These are phyloP conservation scores for Conistra vaccinii DNA, from an alignment of 2,888 invertebrate genomes.

Conservation along the genomic window DNA sequence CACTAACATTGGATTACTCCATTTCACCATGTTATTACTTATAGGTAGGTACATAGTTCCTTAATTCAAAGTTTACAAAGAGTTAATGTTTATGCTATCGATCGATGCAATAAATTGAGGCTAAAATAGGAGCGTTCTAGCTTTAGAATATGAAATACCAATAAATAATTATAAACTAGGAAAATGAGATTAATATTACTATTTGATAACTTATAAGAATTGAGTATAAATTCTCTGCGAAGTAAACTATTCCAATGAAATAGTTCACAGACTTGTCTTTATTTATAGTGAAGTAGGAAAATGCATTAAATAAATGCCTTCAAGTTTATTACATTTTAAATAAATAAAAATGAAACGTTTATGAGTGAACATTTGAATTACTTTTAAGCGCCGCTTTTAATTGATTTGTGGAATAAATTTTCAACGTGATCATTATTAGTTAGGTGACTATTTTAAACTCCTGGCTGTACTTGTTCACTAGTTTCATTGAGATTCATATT, in stretches of 20 bases:
- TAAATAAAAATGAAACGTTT: constrained; percentile 60
- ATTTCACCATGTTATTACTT: neutral
- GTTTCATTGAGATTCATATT: neutral
- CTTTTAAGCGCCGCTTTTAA: constrained; percentile 64
- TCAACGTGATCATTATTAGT: constrained; percentile 16
- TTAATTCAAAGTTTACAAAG: constrained; percentile 15
- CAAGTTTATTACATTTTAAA: constrained; percentile 64
- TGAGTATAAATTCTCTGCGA: neutral
- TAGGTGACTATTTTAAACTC: constrained; percentile 23
- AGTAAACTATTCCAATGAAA: constrained; percentile 19
- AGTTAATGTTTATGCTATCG: constrained; percentile 6
- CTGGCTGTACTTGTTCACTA: neutral
- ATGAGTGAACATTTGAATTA: constrained; percentile 69
- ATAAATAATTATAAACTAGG: constrained; percentile 34
- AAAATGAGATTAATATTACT: constrained; percentile 18
- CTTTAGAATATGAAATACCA: constrained; percentile 16
- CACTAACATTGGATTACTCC: neutral
- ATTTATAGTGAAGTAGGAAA: constrained; percentile 33
- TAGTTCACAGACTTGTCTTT: constrained; percentile 1
- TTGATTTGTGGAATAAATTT: constrained; percentile 60
- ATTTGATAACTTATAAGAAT: constrained; percentile 28
- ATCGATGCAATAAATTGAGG: constrained; percentile 4
- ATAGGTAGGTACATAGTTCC: too few relatives aligned
- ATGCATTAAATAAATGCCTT: constrained; percentile 55
- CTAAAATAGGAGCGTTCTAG: constrained; percentile 6